Base-by-base conservation (phyloP, 2,113 vertebrate species). In the Phalacrocorax carbo region DNA sequence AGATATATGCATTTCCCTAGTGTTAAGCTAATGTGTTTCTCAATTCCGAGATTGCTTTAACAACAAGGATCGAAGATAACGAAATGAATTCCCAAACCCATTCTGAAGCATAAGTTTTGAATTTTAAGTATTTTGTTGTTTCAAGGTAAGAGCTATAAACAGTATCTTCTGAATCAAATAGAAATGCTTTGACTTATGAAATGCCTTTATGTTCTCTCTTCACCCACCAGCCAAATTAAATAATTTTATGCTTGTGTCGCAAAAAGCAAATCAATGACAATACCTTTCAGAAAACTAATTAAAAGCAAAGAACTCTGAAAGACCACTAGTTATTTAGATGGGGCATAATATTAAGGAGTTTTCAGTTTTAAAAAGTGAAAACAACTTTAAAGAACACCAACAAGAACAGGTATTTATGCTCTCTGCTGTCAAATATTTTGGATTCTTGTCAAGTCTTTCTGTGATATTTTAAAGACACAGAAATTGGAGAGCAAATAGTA, bases 61-160 rank as follows among this genome's bases (percentile, higher is more conserved):
- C 58, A 89, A 80, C 34, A 92, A 94, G 92, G 91, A 93, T 90
- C 7, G 22, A 96, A 0, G 4, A 88, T 83, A 93, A 79, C 62
- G 55, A 88, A 96, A 96, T 71, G 52, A 95, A 96, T 93, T 91
- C 92, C 69, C 86, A 88, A 72, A 70, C 20, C 42, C 36, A 64
- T 69, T 61, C 48, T 27, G 66, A 77, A 90, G 60, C 11, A 38
- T 30, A 66, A 65, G 71, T 18, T 64, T 65, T 78, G 96, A 88
- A 96, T 97, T 82, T 94, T 82, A 97, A 96, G 51, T 60, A 57
- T 70, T 90, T 80, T 84, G n/a, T 86, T 93, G 65, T 81, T 93
- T 85, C 79, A 75, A 90, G 34, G 29, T n/a, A 85, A 44, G 32
- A 44, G 46, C 7, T 61, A 52, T n/a, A 78, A 76, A 71, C 32